Conservation (phyloP, 1,140 invertebrate genomes). For the Penaeus vannamei region DNA sequence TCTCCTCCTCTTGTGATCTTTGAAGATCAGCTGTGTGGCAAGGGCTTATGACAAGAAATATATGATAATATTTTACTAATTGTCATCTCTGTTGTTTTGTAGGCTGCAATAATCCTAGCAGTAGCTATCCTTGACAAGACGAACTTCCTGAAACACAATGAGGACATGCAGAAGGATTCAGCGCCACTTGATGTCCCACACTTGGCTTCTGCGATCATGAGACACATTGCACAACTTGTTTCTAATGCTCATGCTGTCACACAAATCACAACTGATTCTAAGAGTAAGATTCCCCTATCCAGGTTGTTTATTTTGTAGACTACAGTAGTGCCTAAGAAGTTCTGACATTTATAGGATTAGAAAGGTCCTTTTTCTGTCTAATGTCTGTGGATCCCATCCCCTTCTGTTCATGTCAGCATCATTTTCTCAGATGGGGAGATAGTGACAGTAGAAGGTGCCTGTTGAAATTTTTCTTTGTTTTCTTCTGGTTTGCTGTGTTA, state of each 20-base stretch:
- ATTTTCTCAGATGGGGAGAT: too few relatives aligned
- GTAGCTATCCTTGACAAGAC: slow-evolving; percentile 75
- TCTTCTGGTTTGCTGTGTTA: too few relatives aligned
- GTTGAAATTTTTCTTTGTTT: too few relatives aligned
- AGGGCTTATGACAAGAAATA: background rate
- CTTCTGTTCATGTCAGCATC: too few relatives aligned
- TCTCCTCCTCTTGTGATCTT: background rate
- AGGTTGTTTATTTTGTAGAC: too few relatives aligned
- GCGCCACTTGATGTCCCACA: slow-evolving; percentile 75
- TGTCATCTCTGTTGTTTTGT: slow-evolving; percentile 68
- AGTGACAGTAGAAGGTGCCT: too few relatives aligned
- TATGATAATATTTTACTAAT: background rate
- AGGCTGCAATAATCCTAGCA: slow-evolving; percentile 77
- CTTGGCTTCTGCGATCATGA: slow-evolving; percentile 79
- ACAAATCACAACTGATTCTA: slow-evolving; percentile 70
- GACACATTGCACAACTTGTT: slow-evolving; percentile 83
- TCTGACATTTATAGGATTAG: too few relatives aligned
- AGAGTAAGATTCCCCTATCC: too few relatives aligned
- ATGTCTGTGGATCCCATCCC: too few relatives aligned
- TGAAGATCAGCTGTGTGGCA: background rate
- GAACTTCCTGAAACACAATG: slow-evolving; percentile 72
- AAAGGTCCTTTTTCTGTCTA: too few relatives aligned
- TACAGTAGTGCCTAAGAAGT: too few relatives aligned
- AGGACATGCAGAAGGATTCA: slow-evolving; percentile 39
- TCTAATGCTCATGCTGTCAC: slow-evolving; percentile 85